Conservation (phyloP, 2,113 vertebrate genomes). For the Lethenteron camtschaticum region DNA sequence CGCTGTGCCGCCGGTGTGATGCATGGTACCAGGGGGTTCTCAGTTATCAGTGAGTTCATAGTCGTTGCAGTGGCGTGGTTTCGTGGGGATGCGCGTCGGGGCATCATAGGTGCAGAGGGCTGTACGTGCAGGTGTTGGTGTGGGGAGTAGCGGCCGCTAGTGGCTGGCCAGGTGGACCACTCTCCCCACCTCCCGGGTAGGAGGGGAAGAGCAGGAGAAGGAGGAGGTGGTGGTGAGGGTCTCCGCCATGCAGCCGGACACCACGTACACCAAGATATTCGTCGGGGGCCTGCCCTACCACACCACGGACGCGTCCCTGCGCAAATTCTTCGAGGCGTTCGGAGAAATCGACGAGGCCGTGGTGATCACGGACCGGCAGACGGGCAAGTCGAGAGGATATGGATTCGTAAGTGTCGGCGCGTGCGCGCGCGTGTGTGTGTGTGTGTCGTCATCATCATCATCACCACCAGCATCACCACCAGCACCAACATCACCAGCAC, state of each 20-base stretch:
- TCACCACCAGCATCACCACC: too few species aligned
- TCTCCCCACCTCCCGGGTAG: too few species aligned
- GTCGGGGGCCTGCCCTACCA: conserved; percentile 89
- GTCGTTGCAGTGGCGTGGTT: conserved; percentile 25
- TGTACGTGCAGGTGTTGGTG: too few species aligned
- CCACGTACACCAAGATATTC: conserved; percentile 95
- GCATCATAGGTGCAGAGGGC: too few species aligned
- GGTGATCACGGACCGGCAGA: conserved; percentile 89
- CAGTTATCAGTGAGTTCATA: conserved; percentile 14
- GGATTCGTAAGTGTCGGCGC: conserved; percentile 63
- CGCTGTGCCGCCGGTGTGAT: too few species aligned
- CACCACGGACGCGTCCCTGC: conserved; percentile 88
- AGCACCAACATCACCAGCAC: too few species aligned
- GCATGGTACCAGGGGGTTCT: too few species aligned
- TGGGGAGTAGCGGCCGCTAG: too few species aligned
- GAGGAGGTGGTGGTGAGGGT: conserved; percentile 28
- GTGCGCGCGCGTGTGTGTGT: too few species aligned
- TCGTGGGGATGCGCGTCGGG: not conserved
- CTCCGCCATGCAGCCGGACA: conserved; percentile 97
- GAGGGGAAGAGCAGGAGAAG: too few species aligned
- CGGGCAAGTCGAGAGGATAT: conserved; percentile 82
- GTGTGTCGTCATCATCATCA: too few species aligned
- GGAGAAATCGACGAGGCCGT: conserved; percentile 93
- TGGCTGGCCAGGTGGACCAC: too few species aligned
- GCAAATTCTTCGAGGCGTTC: conserved; percentile 96